Percentiles rank a stretch among this genome's conserved stretches.
phyloP scores from a whole-genome alignment of 2,888 invertebrate species.

The Drosophila fulvimacula region DNA sequence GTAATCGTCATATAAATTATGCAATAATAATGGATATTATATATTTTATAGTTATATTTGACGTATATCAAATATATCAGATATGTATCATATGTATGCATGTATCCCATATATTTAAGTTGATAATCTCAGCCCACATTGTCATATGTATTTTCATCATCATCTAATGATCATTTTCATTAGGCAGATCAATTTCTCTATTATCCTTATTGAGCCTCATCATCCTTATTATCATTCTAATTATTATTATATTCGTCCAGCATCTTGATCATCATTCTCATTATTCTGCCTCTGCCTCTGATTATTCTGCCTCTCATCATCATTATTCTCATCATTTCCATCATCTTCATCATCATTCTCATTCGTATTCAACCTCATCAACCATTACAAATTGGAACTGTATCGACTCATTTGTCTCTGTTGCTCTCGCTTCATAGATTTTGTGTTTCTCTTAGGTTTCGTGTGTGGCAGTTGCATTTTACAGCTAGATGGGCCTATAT shows the following conservation, averaged over 20 bases:
- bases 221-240: not conserved
- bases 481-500: slow-evolving; percentile 49
- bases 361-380: not conserved
- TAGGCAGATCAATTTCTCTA: too few relatives aligned
- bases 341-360: not conserved
- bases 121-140: too few relatives aligned
- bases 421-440: not conserved
- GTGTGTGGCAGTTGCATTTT: slow-evolving; percentile 78
- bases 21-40: too few relatives aligned
- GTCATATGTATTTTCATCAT: too few relatives aligned
- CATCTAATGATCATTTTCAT: not conserved
- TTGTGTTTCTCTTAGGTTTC: slow-evolving; percentile 17
- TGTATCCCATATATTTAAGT: too few relatives aligned
- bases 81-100: too few relatives aligned
- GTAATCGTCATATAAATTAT: too few relatives aligned
- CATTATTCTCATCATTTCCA: not conserved
- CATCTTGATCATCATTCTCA: not conserved
- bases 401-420: slow-evolving; percentile 19
- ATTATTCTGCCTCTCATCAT: not conserved
- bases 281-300: too few relatives aligned
- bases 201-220: too few relatives aligned
- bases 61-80: too few relatives aligned
- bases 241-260: not conserved
- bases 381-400: slow-evolving; percentile 11
- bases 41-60: too few relatives aligned